Conservation (phyloP, 2,113 vertebrate species). For the Channa maculata region DNA sequence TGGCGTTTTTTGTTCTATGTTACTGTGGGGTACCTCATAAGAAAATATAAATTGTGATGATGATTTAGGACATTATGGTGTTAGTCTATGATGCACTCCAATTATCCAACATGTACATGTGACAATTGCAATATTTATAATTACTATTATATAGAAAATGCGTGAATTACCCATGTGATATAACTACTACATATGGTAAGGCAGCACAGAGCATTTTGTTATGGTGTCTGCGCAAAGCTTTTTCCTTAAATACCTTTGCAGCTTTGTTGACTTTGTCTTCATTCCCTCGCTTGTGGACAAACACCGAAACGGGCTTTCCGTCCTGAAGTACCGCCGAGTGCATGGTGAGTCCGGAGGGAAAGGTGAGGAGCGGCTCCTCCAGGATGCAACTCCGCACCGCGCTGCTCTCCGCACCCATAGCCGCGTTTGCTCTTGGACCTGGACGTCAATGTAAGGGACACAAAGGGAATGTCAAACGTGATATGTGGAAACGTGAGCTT, state of each 20-base stretch:
- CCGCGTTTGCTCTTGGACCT: slow-evolving; percentile 21
- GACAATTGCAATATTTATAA: not conserved
- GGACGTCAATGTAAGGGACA: not conserved
- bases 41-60: not conserved
- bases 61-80: not conserved
- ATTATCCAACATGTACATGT: not conserved
- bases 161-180: no score
- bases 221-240: not conserved
- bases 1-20: no score
- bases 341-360: slow-evolving; percentile 88
- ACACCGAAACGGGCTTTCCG: slow-evolving; percentile 90
- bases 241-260: slow-evolving; percentile 83
- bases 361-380: slow-evolving; percentile 83
- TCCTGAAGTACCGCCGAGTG: slow-evolving; percentile 89
- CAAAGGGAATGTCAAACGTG: not conserved
- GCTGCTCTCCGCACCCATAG: slow-evolving; percentile 96
- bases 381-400: slow-evolving; percentile 86
- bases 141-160: not conserved
- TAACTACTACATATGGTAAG: no score
- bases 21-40: no score
- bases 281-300: slow-evolving; percentile 91
- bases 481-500: not conserved
- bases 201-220: not conserved
- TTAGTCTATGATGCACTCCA: not conserved
- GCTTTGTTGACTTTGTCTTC: slow-evolving; percentile 96